Conservation (phyloP, 2,888 invertebrate genomes). For the Eutolmus rufibarbis region DNA sequence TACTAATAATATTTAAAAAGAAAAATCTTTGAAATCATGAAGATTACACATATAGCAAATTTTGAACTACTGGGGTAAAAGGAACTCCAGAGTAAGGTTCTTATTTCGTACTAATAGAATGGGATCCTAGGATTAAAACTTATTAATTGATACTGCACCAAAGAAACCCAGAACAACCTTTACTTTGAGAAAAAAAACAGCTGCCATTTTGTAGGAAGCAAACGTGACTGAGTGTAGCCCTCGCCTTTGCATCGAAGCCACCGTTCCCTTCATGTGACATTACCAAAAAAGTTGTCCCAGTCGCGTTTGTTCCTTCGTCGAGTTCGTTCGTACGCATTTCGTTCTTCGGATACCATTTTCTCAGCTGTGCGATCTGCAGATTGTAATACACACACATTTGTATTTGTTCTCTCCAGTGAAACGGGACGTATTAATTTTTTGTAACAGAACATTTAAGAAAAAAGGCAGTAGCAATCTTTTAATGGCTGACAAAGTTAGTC, state of each 20-base stretch:
- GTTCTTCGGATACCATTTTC: constrained; percentile 11
- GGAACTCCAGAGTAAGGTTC: too few relatives aligned
- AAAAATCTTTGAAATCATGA: too few relatives aligned
- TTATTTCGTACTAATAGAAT: too few relatives aligned
- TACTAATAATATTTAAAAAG: too few relatives aligned
- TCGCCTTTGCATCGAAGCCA: neutral
- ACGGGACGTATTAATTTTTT: constrained; percentile 30
- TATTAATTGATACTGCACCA: too few relatives aligned
- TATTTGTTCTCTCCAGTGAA: constrained; percentile 35
- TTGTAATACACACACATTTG: constrained; percentile 32
- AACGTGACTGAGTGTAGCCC: neutral
- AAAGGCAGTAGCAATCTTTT: constrained; percentile 28
- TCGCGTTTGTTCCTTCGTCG: constrained; percentile 1
- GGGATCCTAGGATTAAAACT: too few relatives aligned
- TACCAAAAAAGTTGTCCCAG: neutral
- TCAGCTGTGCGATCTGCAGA: constrained; percentile 37
- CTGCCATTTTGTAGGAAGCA: neutral
- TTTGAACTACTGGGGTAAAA: too few relatives aligned
- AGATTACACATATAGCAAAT: too few relatives aligned
- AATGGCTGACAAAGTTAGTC: constrained; percentile 41
- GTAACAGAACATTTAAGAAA: constrained; percentile 27
- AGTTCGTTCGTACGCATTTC: constrained; percentile 10
- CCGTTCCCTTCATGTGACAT: neutral
- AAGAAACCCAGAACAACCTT: too few relatives aligned
- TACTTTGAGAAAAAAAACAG: neutral